Base-by-base conservation (phyloP, 2,888 invertebrate species). In the Lasioglossum pauxillum region DNA sequence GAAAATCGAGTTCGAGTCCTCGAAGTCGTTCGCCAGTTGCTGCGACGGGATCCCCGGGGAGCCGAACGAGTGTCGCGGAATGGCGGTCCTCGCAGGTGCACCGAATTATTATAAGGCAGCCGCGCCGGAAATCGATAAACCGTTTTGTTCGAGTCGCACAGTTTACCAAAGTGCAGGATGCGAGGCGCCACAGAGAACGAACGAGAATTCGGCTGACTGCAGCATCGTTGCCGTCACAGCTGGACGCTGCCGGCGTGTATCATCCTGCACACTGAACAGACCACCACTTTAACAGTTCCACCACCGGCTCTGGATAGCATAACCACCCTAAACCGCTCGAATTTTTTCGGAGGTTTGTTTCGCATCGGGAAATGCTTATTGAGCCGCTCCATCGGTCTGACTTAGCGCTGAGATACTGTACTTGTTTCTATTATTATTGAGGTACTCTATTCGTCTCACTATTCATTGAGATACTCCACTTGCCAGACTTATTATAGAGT, bases 101-200 rank as follows among this genome's bases (percentile, higher is more conserved):
- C 83, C 73, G 73, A 84, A 83, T 83, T 76, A 76, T 77, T 76
- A 74, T 53, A 64, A 73, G 64, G 76, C 53, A 12, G 35, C 19
- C 31, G 31, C 35, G 67, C 71, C 41, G 71, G 35, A 44, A 38
- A 84, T 84, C 83, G 83, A 83, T 84, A 77, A 77, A 67, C 44
- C 72, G 41, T 67, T 67, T 46, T 64, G 49, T 46, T 41, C 80
- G 8, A n/a, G 41, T 64, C 53, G 23, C 53, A 49, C 46, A 38
- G 53, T 74, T 67, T 35, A 23, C 7, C 23, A 16, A 27, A 64
- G 27, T 27, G 27, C 27, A 16, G 69, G 23, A 23, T 23, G 38
- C 23, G 38, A 10, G 8, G 3, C 35, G 67, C 16, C 19, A 27
- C 2, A 10, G 27, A 31, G 27, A 44, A 46, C 23, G 53, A 53